These are phyloP conservation scores for Hippopotamus amphibius DNA, from an alignment of 2,113 vertebrate species.

Conservation along the genomic window DNA sequence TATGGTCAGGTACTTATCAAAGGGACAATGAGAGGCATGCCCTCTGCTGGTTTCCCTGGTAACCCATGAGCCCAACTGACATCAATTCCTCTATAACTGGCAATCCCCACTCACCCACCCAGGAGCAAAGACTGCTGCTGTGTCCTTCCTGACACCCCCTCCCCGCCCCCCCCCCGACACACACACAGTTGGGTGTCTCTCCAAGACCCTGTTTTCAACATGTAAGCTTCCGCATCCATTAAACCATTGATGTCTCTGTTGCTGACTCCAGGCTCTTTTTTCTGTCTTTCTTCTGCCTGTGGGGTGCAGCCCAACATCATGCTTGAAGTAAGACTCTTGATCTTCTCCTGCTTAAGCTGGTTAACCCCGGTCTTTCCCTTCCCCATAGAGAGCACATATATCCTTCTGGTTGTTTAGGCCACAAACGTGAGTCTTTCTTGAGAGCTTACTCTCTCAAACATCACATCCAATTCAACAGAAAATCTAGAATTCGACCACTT, in stretches of 20 bases:
- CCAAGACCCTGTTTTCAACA: not conserved
- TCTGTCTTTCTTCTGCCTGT: not conserved
- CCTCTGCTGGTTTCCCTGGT: not conserved
- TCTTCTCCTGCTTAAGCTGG: not conserved
- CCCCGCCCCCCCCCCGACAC: too few species aligned
- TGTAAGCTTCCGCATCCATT: not conserved
- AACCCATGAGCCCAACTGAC: not conserved
- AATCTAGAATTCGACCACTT: not conserved
- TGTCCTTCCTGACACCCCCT: too few species aligned
- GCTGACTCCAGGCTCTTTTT: not conserved
- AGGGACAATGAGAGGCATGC: fast-evolving
- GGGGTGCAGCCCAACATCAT: not conserved
- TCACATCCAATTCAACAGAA: not conserved
- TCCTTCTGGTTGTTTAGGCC: not conserved
- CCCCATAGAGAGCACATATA: not conserved
- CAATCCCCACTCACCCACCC: not conserved
- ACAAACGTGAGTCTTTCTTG: not conserved
- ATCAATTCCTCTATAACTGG: not conserved
- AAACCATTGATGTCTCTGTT: not conserved
- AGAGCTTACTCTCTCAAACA: not conserved
- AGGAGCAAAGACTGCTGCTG: not conserved
- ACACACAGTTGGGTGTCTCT: not conserved
- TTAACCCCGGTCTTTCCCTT: not conserved
- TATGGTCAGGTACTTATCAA: not conserved
- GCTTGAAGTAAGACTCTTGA: not conserved